These are phyloP conservation scores for Anoura caudifer DNA, from an alignment of 2,113 vertebrate genomes.

Conservation along the genomic window DNA sequence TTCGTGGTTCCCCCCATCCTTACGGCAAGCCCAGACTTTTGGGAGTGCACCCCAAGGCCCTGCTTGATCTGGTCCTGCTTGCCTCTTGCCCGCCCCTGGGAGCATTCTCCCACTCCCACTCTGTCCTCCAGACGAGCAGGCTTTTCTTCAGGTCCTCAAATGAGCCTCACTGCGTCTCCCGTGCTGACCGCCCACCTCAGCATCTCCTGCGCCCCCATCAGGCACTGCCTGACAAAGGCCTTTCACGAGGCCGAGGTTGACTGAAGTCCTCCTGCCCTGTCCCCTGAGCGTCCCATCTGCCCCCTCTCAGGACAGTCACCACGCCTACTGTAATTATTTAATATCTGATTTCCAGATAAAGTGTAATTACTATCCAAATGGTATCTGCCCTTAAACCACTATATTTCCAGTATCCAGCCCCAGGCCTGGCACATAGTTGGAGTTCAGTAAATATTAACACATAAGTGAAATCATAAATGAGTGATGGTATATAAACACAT, in stretches of 20 bases:
- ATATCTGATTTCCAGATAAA: neutral
- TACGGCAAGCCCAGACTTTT: neutral
- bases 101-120: neutral
- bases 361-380: neutral
- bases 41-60: neutral
- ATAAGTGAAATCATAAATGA: neutral
- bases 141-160: neutral
- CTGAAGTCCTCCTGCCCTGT: neutral
- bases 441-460: neutral
- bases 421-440: neutral
- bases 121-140: neutral
- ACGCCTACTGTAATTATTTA: neutral
- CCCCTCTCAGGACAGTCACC: neutral
- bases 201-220: neutral
- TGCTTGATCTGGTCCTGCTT: neutral
- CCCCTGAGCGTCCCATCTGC: no score
- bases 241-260: neutral
- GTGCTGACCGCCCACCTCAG: neutral
- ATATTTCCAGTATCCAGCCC: neutral
- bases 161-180: neutral
- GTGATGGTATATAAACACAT: neutral
- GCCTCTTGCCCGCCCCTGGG: neutral
- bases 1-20: neutral
- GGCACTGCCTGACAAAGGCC: neutral
- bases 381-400: neutral